Evolutionary conservation across 2,888 invertebrate species (phyloP), one percentile per base, ranked within the genome.

Genomic region (Andricus curvator): DNA sequence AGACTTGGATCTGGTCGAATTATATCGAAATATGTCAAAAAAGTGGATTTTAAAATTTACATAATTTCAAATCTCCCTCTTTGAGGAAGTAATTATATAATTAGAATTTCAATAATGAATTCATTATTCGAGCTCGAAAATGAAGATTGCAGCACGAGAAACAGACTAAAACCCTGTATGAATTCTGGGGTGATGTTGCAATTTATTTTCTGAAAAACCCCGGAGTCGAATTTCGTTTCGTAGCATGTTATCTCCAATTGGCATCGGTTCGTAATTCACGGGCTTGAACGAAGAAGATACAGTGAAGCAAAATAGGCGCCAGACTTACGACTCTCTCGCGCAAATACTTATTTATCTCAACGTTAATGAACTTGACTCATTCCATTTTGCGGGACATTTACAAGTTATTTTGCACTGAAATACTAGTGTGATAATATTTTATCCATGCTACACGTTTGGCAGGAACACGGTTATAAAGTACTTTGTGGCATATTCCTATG

Each of bases 351-450:
- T 84, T 37, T 37, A 81, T 84, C 78, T 81, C 77, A 81, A 77
- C 79, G 81, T 83, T 84, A 83, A 84, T 81, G 81, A 83, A 84
- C 79, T 81, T 70, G 78, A 80, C 79, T 81, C 56, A 81, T 78
- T 78, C 17, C 65, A 77, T 51, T 78, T 78, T 78, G 60, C 44
- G 60, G 66, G 41, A 67, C 56, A 33, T 56, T 80, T 79, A 83
- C 84, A 62, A 81, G 80, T 82, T 81, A 79, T 56, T 70, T 70
- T 70, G 6, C 74, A 13, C 74, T 70, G 70, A 29, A 70, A 70
- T 70, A 37, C 29, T n/a, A 70, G 70, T 51, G 56, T 56, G 56
- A 56, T 74, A 56, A 56, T 56, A 74, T 74, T 74, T 74, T 56
- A 74, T 51, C 8, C 51, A 48, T 70, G 51, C 51, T 56, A 33